Evolutionary conservation across 2,888 invertebrate genomes (phyloP).

Genomic region (Meta bourneti): DNA sequence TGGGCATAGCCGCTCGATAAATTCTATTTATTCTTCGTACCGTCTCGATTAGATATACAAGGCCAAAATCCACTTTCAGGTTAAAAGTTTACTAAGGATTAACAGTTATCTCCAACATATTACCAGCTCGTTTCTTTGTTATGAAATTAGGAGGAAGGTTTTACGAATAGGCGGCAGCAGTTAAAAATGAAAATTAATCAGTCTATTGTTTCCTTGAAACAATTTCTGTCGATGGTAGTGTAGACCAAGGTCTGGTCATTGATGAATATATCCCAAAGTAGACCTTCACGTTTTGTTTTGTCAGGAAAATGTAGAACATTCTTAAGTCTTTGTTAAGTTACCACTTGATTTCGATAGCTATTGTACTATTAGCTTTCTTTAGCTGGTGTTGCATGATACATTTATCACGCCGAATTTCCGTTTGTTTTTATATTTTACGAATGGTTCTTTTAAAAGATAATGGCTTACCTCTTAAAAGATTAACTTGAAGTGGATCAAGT

Average conservation of each 20-base stretch:
- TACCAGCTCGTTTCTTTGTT: not conserved
- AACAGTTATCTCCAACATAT: not conserved
- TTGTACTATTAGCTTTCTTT: not conserved
- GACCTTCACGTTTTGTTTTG: conserved; percentile 6
- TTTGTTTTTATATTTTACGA: too few species aligned
- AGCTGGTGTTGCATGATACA: not conserved
- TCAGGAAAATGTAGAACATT: not conserved
- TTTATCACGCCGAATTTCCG: too few species aligned
- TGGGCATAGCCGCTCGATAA: not conserved
- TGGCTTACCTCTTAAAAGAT: too few species aligned
- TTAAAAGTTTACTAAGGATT: not conserved
- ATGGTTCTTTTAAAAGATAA: too few species aligned
- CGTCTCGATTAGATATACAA: not conserved
- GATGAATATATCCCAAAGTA: conserved; percentile 22
- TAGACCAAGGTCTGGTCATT: conserved; percentile 34
- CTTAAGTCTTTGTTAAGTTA: not conserved
- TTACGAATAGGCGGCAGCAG: not conserved
- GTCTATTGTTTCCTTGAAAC: conserved; percentile 35
- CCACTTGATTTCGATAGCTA: not conserved
- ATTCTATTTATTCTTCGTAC: not conserved
- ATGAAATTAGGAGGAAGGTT: not conserved
- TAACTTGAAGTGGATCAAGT: too few species aligned
- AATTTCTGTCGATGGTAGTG: conserved; percentile 10
- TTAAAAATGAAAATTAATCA: conserved; percentile 17
- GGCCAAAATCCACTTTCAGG: not conserved